These are phyloP conservation scores for Ochropleura leucogaster DNA, from an alignment of 2,888 invertebrate species.

Conservation along the genomic window DNA sequence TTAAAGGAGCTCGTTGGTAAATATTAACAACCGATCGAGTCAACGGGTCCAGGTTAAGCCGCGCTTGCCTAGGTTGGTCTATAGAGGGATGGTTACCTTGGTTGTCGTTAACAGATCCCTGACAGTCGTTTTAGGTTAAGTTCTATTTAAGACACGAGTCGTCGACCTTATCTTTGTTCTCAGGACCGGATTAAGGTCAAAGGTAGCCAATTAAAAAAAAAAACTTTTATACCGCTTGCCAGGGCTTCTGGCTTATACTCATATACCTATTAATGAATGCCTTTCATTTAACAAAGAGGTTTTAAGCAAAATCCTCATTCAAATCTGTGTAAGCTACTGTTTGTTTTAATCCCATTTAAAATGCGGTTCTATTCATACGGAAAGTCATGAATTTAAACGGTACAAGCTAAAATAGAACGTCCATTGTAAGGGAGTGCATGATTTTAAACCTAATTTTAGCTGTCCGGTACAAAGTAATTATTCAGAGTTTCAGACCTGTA, in stretches of 20 bases:
- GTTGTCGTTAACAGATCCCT: no score
- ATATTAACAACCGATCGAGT: no score
- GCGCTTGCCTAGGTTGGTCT: no score
- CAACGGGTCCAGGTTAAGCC: no score
- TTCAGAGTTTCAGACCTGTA: slow-evolving; percentile 6
- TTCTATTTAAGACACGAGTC: no score
- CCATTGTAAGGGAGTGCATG: neutral
- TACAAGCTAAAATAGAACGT: slow-evolving; percentile 3
- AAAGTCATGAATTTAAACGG: slow-evolving; percentile 26
- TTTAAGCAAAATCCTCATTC: slow-evolving; percentile 12
- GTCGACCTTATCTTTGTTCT: no score
- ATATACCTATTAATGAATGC: neutral
- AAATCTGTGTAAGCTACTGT: slow-evolving; percentile 1
- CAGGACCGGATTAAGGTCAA: no score
- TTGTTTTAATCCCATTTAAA: slow-evolving; percentile 18
- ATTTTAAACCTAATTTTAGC: slow-evolving; percentile 15
- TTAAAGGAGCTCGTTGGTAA: no score
- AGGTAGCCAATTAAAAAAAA: no score
- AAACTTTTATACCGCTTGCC: no score
- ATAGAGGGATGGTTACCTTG: no score
- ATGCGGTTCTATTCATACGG: slow-evolving; percentile 9
- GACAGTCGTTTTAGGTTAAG: no score
- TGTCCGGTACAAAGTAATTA: slow-evolving; percentile 12
- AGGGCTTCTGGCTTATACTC: neutral
- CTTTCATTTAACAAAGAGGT: slow-evolving; percentile 9